A percentile compares a stretch with the other conserved stretches of the same genome.
Evolutionary conservation across 2,113 vertebrate genomes (phyloP).

Genomic region (Charadrius vociferus): DNA sequence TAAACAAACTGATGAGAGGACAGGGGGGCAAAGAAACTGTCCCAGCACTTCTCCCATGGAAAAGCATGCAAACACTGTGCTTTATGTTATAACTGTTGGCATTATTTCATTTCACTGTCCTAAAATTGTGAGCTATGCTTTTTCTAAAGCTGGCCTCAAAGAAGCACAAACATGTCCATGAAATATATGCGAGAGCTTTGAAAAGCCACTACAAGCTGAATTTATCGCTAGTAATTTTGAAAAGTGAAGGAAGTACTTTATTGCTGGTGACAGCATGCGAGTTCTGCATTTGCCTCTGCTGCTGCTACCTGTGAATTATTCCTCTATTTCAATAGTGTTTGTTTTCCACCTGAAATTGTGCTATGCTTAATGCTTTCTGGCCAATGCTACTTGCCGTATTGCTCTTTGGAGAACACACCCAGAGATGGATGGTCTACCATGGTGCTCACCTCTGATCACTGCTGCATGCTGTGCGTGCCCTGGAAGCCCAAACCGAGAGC

Average conservation of each 20-base stretch:
- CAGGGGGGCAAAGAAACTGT: not conserved
- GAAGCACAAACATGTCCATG: not conserved
- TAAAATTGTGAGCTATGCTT: not conserved
- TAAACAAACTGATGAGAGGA: not conserved
- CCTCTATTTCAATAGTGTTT: not conserved
- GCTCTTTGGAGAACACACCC: not conserved
- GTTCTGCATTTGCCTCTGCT: not conserved
- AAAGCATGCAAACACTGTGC: not conserved
- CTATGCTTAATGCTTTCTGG: not conserved
- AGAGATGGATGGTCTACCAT: accelerated
- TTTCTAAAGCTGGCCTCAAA: not conserved
- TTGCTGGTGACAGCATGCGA: not conserved
- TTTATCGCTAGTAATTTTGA: not conserved
- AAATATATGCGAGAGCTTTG: not conserved
- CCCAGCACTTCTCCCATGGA: not conserved
- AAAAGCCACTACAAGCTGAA: not conserved
- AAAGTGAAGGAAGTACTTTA: not conserved
- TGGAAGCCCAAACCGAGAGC: not conserved
- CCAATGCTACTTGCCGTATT: not conserved
- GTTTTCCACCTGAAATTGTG: not conserved
- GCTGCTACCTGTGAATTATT: not conserved
- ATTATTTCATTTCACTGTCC: not conserved
- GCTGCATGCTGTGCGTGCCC: not conserved
- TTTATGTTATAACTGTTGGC: not conserved
- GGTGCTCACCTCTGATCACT: not conserved